Percentiles rank a stretch among this genome's conserved stretches.
Conservation (phyloP, 2,888 invertebrate species). For the Anagyrus pseudococci region DNA sequence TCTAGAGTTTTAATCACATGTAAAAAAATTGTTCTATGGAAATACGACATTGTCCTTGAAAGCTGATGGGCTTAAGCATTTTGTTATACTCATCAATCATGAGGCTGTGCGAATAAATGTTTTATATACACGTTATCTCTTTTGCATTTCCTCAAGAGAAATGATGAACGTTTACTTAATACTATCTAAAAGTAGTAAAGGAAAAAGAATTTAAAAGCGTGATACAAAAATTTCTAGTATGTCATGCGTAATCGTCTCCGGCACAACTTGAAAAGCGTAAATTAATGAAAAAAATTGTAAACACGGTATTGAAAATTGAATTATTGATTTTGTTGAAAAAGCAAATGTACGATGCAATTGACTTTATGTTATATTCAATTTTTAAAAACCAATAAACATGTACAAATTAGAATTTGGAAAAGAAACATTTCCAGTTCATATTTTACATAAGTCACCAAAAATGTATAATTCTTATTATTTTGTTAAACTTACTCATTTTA, state of each 20-base stretch:
- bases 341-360: conserved; percentile 1
- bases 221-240: too few species aligned
- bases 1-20: conserved; percentile 21
- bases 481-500: background rate
- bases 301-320: conserved; percentile 3
- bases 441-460: background rate
- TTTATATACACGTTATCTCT: conserved; percentile 40
- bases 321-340: conserved; percentile 16
- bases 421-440: too few species aligned
- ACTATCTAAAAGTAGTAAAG: conserved; percentile 18
- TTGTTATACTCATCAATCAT: conserved; percentile 45
- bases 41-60: conserved; percentile 22
- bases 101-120: conserved; percentile 45
- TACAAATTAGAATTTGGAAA: conserved; percentile 25
- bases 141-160: conserved; percentile 30
- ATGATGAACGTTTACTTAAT: conserved; percentile 34
- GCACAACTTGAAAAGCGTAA: conserved; percentile 23
- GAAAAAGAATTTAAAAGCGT: conserved; percentile 18
- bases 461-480: background rate
- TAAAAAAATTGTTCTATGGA: conserved; percentile 3
- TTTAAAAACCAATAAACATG: conserved; percentile 25
- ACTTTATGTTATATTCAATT: conserved; percentile 27
- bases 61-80: conserved; percentile 35
- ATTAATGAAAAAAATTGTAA: conserved; percentile 21
- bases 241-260: conserved; percentile 25